These are phyloP conservation scores for Platyscapa corneri DNA, from an alignment of 1,140 invertebrate species.

Conservation along the genomic window DNA sequence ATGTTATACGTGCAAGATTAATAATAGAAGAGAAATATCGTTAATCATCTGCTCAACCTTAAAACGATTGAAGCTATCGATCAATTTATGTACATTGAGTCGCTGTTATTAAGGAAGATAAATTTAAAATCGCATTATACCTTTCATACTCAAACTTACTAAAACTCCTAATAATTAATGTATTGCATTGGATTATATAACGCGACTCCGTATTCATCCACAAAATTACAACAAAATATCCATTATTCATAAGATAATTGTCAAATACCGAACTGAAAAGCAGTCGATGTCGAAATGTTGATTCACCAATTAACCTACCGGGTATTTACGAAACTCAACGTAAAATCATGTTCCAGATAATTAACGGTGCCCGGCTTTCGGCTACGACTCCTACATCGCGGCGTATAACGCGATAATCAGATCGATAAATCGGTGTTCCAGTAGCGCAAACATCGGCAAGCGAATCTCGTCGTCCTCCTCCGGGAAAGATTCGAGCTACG, in stretches of 20 bases:
- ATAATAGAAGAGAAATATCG: too few relatives aligned
- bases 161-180: too few relatives aligned
- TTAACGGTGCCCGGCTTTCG: not conserved
- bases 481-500: not conserved
- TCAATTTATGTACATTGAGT: too few relatives aligned
- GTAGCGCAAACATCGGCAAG: not conserved
- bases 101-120: too few relatives aligned
- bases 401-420: not conserved
- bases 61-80: too few relatives aligned
- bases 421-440: not conserved
- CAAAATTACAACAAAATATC: not conserved
- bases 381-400: not conserved
- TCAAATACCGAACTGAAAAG: not conserved
- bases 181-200: too few relatives aligned
- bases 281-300: not conserved
- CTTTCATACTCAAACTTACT: too few relatives aligned
- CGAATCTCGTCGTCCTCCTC: too few relatives aligned
- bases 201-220: too few relatives aligned
- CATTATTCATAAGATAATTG: constrained; percentile 2
- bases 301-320: not conserved
- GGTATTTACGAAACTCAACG: not conserved
- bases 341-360: not conserved
- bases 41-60: too few relatives aligned
- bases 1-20: too few relatives aligned
- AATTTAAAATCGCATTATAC: too few relatives aligned